Base-by-base conservation (phyloP, 2,888 invertebrate genomes). In the Odiellus spinosus region DNA sequence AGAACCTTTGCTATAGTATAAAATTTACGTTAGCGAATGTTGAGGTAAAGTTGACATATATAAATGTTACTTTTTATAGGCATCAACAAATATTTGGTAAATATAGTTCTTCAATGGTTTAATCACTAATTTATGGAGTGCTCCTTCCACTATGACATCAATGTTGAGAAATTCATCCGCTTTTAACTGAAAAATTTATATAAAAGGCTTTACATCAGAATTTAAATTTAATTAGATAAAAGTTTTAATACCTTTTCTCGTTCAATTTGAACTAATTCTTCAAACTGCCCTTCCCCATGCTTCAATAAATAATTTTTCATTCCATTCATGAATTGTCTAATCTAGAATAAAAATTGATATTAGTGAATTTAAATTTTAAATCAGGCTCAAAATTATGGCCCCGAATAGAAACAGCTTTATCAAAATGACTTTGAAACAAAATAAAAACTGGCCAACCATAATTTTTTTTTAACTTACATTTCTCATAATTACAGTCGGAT, bases 281-380 rank as follows among this genome's bases (percentile, higher is more conserved):
- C 86, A 63, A 95, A 84, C 58, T 85, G 85, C 52, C 83, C 79
- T 64, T 95, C 93, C 15, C 93, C 93, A 60, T 91, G 88, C 61
- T 91, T 91, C 32, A 93, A 85, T 50, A 95, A 72, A 67, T 93
- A 96, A 67, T 96, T 96, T 67, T 95, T 95, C 80, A 96, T 93
- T 47, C 93, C 95, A 14, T 86, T 91, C 86, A 95, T 91, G 64
- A 95, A 96, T 66, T 93, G 91, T 1, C 93, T 76, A 73, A 91
- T 63, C 66, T 68, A 51, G 5, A 56, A 42, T 20, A 45, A 21
- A 38, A 45, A 48, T 44, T 26, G 4, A 6, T 8, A 26, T 26
- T 26, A 26, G 26, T 8, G n/a, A n/a, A n/a, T n/a, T n/a, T 33
- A n/a, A n/a, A n/a, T n/a, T n/a, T n/a, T n/a, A n/a, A n/a, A n/a